phyloP scores from a whole-genome alignment of 2,797 vertebrate genomes.

The Oreortyx pictus region DNA sequence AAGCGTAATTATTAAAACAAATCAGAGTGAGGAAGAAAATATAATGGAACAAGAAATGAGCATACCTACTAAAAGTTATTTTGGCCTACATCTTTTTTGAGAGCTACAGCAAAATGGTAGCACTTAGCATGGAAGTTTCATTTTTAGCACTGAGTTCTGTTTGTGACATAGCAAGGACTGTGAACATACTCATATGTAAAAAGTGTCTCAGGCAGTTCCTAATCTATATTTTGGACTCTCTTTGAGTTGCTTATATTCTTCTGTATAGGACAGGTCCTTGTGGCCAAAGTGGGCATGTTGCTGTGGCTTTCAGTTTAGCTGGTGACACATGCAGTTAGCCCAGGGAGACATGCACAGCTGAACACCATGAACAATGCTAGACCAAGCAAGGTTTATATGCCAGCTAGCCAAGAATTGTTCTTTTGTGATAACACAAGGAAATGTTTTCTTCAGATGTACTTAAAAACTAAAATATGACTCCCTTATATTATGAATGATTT shows the following conservation, averaged over 20 bases:
- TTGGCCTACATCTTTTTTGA: background rate
- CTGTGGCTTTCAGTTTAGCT: background rate
- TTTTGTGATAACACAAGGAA: background rate
- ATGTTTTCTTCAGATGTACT: background rate
- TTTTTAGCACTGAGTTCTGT: background rate
- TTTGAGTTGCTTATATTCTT: background rate
- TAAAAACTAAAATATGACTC: background rate
- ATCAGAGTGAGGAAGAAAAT: slow-evolving; percentile 1
- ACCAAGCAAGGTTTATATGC: background rate
- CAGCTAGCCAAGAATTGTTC: background rate
- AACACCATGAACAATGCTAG: background rate
- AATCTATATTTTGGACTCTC: background rate
- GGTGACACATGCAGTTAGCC: background rate
- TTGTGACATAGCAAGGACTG: background rate
- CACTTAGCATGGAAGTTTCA: background rate
- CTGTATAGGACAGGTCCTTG: background rate
- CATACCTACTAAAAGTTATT: slow-evolving; percentile 38
- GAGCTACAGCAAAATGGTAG: background rate
- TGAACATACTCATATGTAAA: background rate
- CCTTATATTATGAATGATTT: background rate
- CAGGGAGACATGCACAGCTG: background rate
- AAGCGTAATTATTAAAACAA: slow-evolving; percentile 62
- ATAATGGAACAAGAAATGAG: slow-evolving; percentile 29
- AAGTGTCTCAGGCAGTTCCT: background rate
- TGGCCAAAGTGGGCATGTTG: background rate